phyloP scores from a whole-genome alignment of 2,888 invertebrate genomes.

The Eudasyphora cyanicolor region DNA sequence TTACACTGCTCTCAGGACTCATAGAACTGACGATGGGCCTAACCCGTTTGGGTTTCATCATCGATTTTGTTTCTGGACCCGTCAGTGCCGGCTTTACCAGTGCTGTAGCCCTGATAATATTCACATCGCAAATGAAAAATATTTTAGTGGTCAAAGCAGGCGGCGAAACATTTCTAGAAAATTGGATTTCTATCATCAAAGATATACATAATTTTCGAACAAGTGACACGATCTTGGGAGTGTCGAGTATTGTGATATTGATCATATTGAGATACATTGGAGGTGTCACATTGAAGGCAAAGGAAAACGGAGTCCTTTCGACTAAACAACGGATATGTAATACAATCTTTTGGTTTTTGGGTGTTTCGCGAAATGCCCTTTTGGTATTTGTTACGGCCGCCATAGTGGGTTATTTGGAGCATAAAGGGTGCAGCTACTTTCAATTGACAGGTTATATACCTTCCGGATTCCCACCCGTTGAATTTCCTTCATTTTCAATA shows the following conservation, averaged over 20 bases:
- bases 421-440: slow-evolving; percentile 80
- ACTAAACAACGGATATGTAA: slow-evolving; percentile 82
- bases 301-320: slow-evolving; percentile 75
- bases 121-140: slow-evolving; percentile 92
- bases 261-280: slow-evolving; percentile 88
- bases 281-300: slow-evolving; percentile 83
- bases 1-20: slow-evolving; percentile 88
- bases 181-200: slow-evolving; percentile 87
- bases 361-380: slow-evolving; percentile 90
- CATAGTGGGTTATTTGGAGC: slow-evolving; percentile 83
- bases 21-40: slow-evolving; percentile 90
- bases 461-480: slow-evolving; percentile 85
- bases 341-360: slow-evolving; percentile 86
- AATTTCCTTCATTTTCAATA: slow-evolving; percentile 85
- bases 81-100: slow-evolving; percentile 94
- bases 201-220: slow-evolving; percentile 84
- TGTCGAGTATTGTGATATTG: slow-evolving; percentile 87
- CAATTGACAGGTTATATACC: slow-evolving; percentile 86
- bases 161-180: slow-evolving; percentile 89
- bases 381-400: slow-evolving; percentile 86
- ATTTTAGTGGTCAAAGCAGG: slow-evolving; percentile 86
- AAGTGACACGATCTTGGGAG: slow-evolving; percentile 89
- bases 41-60: slow-evolving; percentile 90
- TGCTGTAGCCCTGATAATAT: slow-evolving; percentile 92
- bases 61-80: slow-evolving; percentile 94